Evolutionary conservation across 2,888 invertebrate genomes (phyloP).

Genomic region (Cataglyphis rosenhaueri): DNA sequence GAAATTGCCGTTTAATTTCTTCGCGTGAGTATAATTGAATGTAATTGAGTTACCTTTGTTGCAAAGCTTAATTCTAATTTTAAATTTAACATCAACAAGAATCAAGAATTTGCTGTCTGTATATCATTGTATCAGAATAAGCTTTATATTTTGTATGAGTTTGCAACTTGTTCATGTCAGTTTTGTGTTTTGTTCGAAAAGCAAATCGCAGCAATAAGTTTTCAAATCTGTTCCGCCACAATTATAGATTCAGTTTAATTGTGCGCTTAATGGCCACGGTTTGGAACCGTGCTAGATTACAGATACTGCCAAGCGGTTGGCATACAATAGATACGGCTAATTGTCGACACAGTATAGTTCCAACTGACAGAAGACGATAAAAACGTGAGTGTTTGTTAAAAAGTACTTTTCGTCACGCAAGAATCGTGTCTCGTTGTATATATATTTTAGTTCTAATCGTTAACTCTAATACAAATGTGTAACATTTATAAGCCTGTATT

Average conservation of each 20-base stretch:
- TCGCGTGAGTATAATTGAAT: slow-evolving; percentile 1
- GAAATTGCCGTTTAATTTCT: slow-evolving; percentile 23
- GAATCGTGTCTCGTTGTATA: slow-evolving; percentile 20
- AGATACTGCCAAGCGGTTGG: slow-evolving; percentile 4
- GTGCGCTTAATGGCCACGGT: slow-evolving; percentile 24
- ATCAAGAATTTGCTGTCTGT: not conserved
- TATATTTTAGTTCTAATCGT: slow-evolving; percentile 11
- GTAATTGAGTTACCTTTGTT: slow-evolving; percentile 4
- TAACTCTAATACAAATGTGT: not conserved
- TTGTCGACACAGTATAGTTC: slow-evolving; percentile 4
- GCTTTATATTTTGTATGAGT: not conserved
- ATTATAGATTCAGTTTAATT: slow-evolving; percentile 44
- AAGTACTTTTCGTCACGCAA: slow-evolving; percentile 78
- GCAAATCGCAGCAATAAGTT: slow-evolving; percentile 10
- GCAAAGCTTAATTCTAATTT: slow-evolving; percentile 22
- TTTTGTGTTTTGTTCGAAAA: not conserved
- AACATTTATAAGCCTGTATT: slow-evolving; percentile 58
- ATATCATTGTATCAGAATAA: slow-evolving; percentile 23
- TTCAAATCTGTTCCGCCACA: slow-evolving; percentile 18
- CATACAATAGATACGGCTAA: slow-evolving; percentile 21
- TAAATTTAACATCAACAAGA: not conserved
- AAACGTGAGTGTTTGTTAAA: slow-evolving; percentile 71
- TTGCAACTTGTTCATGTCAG: not conserved
- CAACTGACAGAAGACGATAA: slow-evolving; percentile 62
- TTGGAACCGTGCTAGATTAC: slow-evolving; percentile 32